Evolutionary conservation across 2,113 vertebrate genomes (phyloP).

Genomic region (Cololabis saira): DNA sequence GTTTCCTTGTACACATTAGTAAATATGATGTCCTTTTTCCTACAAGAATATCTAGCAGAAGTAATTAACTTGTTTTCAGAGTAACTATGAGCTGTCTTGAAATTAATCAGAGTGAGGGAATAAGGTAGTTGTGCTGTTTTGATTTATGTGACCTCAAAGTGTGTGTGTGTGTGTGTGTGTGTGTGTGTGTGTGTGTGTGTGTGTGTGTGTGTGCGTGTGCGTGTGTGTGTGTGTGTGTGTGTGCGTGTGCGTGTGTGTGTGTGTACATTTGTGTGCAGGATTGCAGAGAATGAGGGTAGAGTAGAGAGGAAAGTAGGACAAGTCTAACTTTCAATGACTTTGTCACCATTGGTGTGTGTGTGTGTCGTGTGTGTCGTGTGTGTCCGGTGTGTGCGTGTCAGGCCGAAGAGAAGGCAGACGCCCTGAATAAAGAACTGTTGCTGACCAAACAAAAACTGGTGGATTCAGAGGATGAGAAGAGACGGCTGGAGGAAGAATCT

Average conservation of each 20-base stretch:
- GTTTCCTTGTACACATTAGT: no score
- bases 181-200: not conserved
- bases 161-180: not conserved
- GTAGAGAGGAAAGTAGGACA: slow-evolving; percentile 25
- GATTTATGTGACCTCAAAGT: slow-evolving; percentile 1
- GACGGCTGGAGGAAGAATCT: slow-evolving; percentile 93
- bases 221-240: no score
- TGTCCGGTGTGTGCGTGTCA: slow-evolving; percentile 64
- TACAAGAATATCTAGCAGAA: not conserved
- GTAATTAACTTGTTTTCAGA: not conserved
- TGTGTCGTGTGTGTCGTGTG: slow-evolving; percentile 29
- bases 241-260: not conserved
- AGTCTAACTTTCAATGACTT: slow-evolving; percentile 35
- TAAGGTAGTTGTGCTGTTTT: not conserved
- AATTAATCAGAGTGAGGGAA: not conserved
- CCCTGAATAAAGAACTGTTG: slow-evolving; percentile 96
- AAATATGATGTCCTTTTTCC: not conserved
- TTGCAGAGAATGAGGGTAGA: slow-evolving; percentile 25
- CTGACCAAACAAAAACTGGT: slow-evolving; percentile 99
- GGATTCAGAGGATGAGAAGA: slow-evolving; percentile 96
- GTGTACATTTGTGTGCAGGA: not conserved
- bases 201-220: not conserved
- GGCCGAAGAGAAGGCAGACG: slow-evolving; percentile 97
- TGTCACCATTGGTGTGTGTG: slow-evolving; percentile 16
- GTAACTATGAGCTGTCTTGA: no score